Evolutionary conservation across 2,888 invertebrate species (phyloP).

Genomic region (Altica lythri): DNA sequence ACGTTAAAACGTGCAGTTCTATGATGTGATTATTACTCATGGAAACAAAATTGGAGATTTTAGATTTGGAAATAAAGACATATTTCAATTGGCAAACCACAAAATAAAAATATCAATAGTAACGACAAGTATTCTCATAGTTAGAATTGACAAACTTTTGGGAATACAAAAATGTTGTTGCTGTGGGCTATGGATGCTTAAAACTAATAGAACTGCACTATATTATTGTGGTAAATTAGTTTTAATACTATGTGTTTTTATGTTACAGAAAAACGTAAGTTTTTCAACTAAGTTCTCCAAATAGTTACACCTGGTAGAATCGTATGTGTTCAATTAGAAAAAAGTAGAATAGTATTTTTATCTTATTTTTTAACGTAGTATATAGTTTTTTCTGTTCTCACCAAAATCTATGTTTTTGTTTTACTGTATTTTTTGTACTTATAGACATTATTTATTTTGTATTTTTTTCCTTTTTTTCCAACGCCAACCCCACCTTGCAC

Average conservation of each 20-base stretch:
- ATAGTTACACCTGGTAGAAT: constrained; percentile 41
- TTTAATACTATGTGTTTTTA: constrained; percentile 38
- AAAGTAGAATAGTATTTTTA: constrained; percentile 20
- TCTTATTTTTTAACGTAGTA: constrained; percentile 17
- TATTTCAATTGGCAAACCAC: too few relatives aligned
- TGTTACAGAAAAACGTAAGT: constrained; percentile 49
- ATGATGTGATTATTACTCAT: not conserved
- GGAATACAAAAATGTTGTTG: not conserved
- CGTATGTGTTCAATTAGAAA: constrained; percentile 41
- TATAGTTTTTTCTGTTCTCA: constrained; percentile 21
- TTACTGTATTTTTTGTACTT: constrained; percentile 36
- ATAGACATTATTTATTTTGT: constrained; percentile 47
- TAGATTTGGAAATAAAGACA: not conserved
- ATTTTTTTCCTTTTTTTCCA: constrained; percentile 47
- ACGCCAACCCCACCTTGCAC: constrained; percentile 41
- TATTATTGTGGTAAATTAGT: constrained; percentile 5
- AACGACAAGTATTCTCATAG: too few relatives aligned
- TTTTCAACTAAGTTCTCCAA: constrained; percentile 35
- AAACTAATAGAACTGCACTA: constrained; percentile 18
- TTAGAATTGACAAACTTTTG: too few relatives aligned
- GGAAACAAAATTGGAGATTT: not conserved
- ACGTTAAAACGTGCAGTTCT: constrained; percentile 12
- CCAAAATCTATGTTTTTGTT: constrained; percentile 29
- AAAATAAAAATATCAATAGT: too few relatives aligned
- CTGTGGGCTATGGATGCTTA: not conserved